Base-by-base conservation (phyloP, 1,140 invertebrate genomes). In the Pachypeltis micranthus region DNA sequence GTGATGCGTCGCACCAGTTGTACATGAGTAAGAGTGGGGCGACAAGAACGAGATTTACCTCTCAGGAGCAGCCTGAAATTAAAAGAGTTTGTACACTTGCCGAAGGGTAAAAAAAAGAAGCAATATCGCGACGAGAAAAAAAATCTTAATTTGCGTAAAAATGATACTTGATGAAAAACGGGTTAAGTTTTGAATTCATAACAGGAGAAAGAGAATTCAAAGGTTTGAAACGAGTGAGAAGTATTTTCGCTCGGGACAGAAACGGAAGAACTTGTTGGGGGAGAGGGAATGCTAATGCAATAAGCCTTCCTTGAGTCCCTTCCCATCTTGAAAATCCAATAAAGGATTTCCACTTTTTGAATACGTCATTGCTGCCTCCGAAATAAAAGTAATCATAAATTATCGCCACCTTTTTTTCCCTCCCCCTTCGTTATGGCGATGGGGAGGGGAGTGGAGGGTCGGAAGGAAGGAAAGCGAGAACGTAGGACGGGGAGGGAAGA, bases 311-410 rank as follows among this genome's bases (percentile, higher is more conserved):
- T 10, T 4, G 47, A 21, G 4, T 16, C 54, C 54, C 25, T 56
- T 1, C 12, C 57, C 57, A n/a, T 59, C 57, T 59, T 29, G 29
- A 31, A 59, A 59, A 59, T 59, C 57, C 57, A 59, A 59, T 59
- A 59, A 59, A 31, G 57, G 57, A 59, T 59, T 59, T 59, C 57
- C 28, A 25, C 57, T 59, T 31, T 59, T 31, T 59, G 57, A 59
- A 59, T 59, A 31, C 57, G 57, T 59, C 57, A 29, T 57, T 26
- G 21, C 55, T 28, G 57, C 26, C n/a, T 47, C 12, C 29, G 24
- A 59, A 59, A 59, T 59, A 59, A 59, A 59, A 59, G 57, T 59
- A 59, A 59, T 59, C 57, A 59, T 59, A 59, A 59, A 59, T 59
- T 59, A 59, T 59, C 28, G 24, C 25, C 31, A 23, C 47, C 47